phyloP scores from a whole-genome alignment of 2,888 invertebrate genomes.

The Melipona bicolor region DNA sequence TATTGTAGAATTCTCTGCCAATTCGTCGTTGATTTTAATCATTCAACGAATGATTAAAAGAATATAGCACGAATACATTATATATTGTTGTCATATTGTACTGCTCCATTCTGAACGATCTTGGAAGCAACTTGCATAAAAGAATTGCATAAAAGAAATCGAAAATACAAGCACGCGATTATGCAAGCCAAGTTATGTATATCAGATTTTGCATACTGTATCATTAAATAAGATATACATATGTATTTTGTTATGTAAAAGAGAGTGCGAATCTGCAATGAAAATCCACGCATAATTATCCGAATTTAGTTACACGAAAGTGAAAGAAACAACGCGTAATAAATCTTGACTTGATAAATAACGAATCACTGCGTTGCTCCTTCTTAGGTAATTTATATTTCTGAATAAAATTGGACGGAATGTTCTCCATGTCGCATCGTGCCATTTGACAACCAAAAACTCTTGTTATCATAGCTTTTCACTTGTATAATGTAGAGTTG shows the following conservation, averaged over 20 bases:
- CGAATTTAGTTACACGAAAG: conserved; percentile 26
- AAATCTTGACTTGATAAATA: background rate
- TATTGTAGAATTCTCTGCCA: background rate
- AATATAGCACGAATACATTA: too few relatives aligned
- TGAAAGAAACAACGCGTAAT: background rate
- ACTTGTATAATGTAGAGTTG: background rate
- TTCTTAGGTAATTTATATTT: conserved; percentile 16
- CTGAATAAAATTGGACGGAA: background rate
- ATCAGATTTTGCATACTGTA: background rate
- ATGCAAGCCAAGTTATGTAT: too few relatives aligned
- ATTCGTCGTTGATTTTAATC: background rate
- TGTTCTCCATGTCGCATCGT: background rate
- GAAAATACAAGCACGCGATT: too few relatives aligned
- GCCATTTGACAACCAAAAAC: background rate
- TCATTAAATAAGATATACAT: background rate
- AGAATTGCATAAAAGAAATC: background rate
- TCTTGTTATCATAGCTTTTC: background rate
- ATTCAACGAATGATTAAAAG: background rate
- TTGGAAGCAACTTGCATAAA: too few relatives aligned
- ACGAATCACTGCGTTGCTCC: background rate
- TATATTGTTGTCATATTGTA: too few relatives aligned
- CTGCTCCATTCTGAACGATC: background rate
- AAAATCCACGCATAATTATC: conserved; percentile 19
- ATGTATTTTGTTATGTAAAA: background rate
- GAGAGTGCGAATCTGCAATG: conserved; percentile 1